phyloP scores from a whole-genome alignment of 2,797 vertebrate genomes.

The Smutsia temminckii region DNA sequence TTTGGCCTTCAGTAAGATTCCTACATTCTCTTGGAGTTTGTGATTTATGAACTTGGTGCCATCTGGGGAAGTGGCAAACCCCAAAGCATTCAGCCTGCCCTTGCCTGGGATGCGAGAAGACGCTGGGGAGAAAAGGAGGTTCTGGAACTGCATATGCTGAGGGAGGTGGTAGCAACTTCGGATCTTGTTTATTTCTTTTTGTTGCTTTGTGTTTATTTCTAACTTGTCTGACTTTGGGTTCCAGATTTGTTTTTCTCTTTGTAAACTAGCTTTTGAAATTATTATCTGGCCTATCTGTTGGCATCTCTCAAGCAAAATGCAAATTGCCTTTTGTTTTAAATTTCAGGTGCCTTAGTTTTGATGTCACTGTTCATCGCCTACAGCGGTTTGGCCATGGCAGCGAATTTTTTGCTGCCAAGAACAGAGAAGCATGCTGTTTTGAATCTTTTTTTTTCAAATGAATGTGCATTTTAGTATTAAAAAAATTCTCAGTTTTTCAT shows the following conservation, averaged over 20 bases:
- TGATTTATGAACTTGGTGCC: neutral
- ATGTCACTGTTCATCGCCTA: neutral
- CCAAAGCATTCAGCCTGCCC: neutral
- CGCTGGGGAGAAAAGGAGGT: neutral
- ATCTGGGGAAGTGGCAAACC: too few relatives aligned
- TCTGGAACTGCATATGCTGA: neutral
- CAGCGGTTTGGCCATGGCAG: neutral
- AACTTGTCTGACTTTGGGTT: slow-evolving; percentile 27
- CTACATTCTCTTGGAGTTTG: neutral
- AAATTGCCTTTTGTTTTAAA: slow-evolving; percentile 60
- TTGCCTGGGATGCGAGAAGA: neutral
- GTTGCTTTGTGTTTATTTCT: slow-evolving; percentile 52
- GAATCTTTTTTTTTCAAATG: slow-evolving; percentile 28
- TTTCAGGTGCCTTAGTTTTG: slow-evolving; percentile 45
- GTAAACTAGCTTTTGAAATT: slow-evolving; percentile 53
- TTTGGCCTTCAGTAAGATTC: neutral
- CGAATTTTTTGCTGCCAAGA: neutral
- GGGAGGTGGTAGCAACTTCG: neutral
- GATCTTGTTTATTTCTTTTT: neutral
- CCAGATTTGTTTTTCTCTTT: slow-evolving; percentile 64
- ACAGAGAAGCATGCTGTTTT: neutral
- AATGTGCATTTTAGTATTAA: neutral
- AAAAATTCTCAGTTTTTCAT: neutral
- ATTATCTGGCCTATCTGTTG: slow-evolving; percentile 54
- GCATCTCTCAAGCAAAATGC: slow-evolving; percentile 47